phyloP scores from a whole-genome alignment of 2,888 invertebrate species.

The Leptinotarsa peninsularis region DNA sequence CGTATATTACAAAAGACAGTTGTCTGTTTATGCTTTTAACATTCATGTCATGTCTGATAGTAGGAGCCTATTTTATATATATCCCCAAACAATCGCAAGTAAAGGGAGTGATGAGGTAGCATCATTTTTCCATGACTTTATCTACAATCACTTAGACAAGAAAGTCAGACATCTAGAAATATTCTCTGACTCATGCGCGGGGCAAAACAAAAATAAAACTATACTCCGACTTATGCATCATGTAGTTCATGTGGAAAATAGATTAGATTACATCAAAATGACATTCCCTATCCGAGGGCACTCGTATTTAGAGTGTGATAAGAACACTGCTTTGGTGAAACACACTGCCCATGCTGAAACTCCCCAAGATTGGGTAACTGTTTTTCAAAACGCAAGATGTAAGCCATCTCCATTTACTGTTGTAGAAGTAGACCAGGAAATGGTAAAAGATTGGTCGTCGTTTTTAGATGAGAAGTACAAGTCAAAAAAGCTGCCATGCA shows the following conservation, averaged over 20 bases:
- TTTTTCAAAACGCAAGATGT: constrained; percentile 28
- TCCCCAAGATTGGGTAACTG: constrained; percentile 28
- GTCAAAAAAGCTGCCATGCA: constrained; percentile 3
- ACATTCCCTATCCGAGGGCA: no score
- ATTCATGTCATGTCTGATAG: constrained; percentile 46
- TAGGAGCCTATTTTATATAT: constrained; percentile 48
- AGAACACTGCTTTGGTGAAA: constrained; percentile 22
- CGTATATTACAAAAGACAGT: constrained; percentile 47
- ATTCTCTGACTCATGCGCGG: constrained; percentile 11
- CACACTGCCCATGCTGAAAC: constrained; percentile 28
- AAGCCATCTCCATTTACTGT: constrained; percentile 15
- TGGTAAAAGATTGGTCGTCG: not conserved
- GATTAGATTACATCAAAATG: no score
- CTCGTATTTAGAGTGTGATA: no score
- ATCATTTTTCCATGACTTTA: constrained; percentile 26
- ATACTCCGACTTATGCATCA: no score
- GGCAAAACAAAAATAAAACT: no score
- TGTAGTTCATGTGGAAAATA: no score
- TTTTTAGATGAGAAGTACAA: constrained; percentile 6
- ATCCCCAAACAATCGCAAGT: constrained; percentile 13
- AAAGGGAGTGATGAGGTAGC: constrained; percentile 5
- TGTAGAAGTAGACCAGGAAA: not conserved
- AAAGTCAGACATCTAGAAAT: constrained; percentile 24
- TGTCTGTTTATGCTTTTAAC: constrained; percentile 49
- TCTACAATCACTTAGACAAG: constrained; percentile 17